phyloP scores from a whole-genome alignment of 1,140 invertebrate species.

The Caenorhabditis briggsae region DNA sequence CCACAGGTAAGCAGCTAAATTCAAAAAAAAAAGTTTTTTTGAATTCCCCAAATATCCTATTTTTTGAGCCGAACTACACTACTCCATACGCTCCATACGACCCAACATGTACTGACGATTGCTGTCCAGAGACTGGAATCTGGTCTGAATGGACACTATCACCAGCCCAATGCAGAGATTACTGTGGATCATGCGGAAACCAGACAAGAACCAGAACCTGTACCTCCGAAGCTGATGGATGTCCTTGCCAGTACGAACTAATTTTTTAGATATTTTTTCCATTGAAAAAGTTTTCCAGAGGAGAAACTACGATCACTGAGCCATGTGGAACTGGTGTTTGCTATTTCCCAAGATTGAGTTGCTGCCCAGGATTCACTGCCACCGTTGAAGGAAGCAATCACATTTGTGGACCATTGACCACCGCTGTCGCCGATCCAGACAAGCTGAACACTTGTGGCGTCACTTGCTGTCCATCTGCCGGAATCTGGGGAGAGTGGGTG shows the following conservation, averaged over 20 bases:
- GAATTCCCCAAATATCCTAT: too few relatives aligned
- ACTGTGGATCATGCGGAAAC: conserved; percentile 52
- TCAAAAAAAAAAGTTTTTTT: too few relatives aligned
- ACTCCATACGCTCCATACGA: conserved; percentile 49
- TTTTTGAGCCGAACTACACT: conserved; percentile 60
- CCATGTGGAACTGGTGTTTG: conserved; percentile 55
- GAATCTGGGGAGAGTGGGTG: conserved; percentile 53
- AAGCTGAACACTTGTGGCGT: conserved; percentile 46
- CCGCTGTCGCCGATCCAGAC: conserved; percentile 36
- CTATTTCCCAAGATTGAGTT: conserved; percentile 48
- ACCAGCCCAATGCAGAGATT: conserved; percentile 14
- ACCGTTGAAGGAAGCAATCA: not conserved
- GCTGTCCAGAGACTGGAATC: conserved; percentile 53
- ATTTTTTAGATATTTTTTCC: not conserved
- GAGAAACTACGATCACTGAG: not conserved
- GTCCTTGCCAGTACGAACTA: conserved; percentile 57
- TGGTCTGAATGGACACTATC: conserved; percentile 58
- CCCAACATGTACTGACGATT: conserved; percentile 7
- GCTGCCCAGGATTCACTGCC: conserved; percentile 43
- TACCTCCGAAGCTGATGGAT: conserved; percentile 58
- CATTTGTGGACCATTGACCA: conserved; percentile 57
- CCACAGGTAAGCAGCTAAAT: too few relatives aligned
- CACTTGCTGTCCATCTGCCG: conserved; percentile 32
- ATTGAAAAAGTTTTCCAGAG: conserved; percentile 40
- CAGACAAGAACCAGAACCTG: conserved; percentile 53